Evolutionary conservation across 1,140 invertebrate species (phyloP).

Genomic region (Aphis craccivora): DNA sequence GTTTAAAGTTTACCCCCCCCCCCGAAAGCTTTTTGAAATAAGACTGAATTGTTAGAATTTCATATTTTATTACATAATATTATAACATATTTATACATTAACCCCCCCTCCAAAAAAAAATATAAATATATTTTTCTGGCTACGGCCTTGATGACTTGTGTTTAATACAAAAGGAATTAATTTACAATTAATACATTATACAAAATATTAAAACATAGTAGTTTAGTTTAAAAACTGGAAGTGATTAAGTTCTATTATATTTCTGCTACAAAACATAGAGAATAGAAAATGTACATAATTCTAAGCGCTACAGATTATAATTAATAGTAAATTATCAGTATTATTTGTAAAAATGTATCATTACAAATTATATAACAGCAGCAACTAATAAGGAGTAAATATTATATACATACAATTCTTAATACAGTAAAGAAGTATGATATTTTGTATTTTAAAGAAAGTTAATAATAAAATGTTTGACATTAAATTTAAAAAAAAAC

Average conservation of each 20-base stretch:
- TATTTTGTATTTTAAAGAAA: neutral
- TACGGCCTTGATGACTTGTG: too few relatives aligned
- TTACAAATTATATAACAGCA: neutral
- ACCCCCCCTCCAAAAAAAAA: too few relatives aligned
- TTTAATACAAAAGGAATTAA: neutral
- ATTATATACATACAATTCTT: neutral
- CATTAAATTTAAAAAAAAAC: neutral
- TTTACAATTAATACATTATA: neutral
- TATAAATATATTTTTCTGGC: too few relatives aligned
- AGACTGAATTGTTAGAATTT: too few relatives aligned
- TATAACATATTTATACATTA: too few relatives aligned
- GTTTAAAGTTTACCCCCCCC: too few relatives aligned
- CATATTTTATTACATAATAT: too few relatives aligned
- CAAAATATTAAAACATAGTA: neutral
- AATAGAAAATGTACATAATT: neutral
- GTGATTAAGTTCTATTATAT: neutral
- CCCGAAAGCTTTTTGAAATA: too few relatives aligned
- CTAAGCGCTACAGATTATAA: neutral
- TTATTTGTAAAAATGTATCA: neutral
- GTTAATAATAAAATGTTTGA: neutral
- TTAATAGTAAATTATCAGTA: constrained; percentile 8
- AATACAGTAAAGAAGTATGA: neutral
- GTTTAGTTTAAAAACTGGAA: neutral
- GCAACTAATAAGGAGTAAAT: neutral
- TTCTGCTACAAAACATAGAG: neutral